phyloP scores from a whole-genome alignment of 2,888 invertebrate genomes.

The Epinotia nisella region DNA sequence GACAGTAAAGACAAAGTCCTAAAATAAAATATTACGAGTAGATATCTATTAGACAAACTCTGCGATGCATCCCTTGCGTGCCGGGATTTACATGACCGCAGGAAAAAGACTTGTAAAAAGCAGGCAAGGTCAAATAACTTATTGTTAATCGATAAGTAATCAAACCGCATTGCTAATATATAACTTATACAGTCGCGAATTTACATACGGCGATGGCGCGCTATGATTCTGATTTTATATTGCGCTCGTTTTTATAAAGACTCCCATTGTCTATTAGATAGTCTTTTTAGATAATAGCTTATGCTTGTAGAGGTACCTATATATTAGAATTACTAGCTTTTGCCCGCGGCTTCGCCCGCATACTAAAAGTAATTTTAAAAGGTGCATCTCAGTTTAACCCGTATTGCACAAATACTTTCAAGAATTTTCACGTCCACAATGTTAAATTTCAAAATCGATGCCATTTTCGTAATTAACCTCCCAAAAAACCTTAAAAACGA shows the following conservation, averaged over 20 bases:
- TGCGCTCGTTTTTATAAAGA: constrained; percentile 27
- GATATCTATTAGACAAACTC: not conserved
- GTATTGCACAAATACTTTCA: too few relatives aligned
- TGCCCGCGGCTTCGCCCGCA: too few relatives aligned
- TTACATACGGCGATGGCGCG: constrained; percentile 67
- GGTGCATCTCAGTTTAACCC: too few relatives aligned
- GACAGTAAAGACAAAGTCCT: too few relatives aligned
- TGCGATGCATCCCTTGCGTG: constrained; percentile 23
- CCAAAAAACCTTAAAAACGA: too few relatives aligned
- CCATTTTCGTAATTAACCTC: too few relatives aligned
- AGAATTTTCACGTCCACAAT: too few relatives aligned
- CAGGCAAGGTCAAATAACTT: constrained; percentile 49
- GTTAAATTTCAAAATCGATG: too few relatives aligned
- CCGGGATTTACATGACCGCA: constrained; percentile 3
- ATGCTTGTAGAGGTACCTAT: too few relatives aligned
- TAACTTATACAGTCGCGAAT: constrained; percentile 52
- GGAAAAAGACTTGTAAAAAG: constrained; percentile 24
- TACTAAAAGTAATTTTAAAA: too few relatives aligned
- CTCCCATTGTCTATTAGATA: not conserved
- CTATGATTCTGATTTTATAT: constrained; percentile 51
- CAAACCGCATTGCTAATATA: constrained; percentile 49
- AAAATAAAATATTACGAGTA: not conserved
- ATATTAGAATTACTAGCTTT: too few relatives aligned
- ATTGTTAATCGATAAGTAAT: constrained; percentile 50
- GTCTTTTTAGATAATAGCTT: not conserved